Base-by-base conservation (phyloP, 2,888 invertebrate species). In the Pyrochroa serraticornis region DNA sequence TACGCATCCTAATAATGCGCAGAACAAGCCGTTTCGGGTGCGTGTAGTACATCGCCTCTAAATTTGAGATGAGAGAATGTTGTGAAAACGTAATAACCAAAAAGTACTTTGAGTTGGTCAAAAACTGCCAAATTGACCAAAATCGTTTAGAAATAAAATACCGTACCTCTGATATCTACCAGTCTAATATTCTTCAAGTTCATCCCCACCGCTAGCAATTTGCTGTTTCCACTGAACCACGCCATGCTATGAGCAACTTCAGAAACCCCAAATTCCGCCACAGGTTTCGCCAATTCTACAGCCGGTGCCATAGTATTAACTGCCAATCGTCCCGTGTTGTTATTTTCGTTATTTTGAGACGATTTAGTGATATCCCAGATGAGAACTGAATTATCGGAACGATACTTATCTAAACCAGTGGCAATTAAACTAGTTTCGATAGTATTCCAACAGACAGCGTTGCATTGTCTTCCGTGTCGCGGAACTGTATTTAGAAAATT, bases 171-270 rank as follows among this genome's bases (percentile, higher is more conserved):
- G 3, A 95, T 84, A 80, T 97, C 97, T 74, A 92, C 91, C 33
- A 97, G 83, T 79, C 93, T 92, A 38, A 97, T 87, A 70, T 89
- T 87, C 72, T 95, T 95, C 69, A 89, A 85, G 79, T 93, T 95
- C 85, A 95, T 91, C 42, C 95, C 95, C n/a, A 93, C 89, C 1
- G 93, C 87, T 32, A 96, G 83, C 1, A 90, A 86, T 66, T 90
- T 87, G 48, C 87, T 85, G 57, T 89, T 86, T 64, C 86, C 85
- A 64, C 86, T 82, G 57, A 91, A 89, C 96, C 96, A 97, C 36
- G 91, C 86, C 30, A 95, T 82, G 3, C 92, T 92, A 78, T 93
- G 89, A 0, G 92, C 88, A 0, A 89, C 87, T 79, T 96, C 96
- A 0, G 92, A 91, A 12, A 90, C 82, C 0, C 92, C 94, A 80